Evolutionary conservation across 2,888 invertebrate species (phyloP).

Genomic region (Blastobasis adustella): DNA sequence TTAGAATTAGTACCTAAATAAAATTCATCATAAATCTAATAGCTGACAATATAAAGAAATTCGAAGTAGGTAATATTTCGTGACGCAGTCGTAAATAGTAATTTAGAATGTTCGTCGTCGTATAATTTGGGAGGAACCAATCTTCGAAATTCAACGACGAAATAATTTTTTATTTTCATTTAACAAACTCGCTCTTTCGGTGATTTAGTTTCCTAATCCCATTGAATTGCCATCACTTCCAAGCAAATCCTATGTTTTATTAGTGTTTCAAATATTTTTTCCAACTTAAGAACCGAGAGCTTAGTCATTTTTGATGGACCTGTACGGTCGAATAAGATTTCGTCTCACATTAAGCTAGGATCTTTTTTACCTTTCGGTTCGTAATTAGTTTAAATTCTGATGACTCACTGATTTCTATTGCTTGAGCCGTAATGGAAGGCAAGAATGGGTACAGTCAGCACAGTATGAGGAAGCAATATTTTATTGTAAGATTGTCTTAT

Average conservation of each 20-base stretch:
- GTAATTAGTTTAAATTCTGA: slow-evolving; percentile 73
- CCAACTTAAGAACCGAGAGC: slow-evolving; percentile 21
- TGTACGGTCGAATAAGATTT: slow-evolving; percentile 42
- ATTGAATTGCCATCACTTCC: slow-evolving; percentile 1
- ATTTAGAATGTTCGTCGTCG: slow-evolving; percentile 6
- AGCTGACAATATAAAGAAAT: neutral
- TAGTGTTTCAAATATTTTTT: neutral
- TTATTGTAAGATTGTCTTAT: neutral
- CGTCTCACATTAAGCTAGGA: slow-evolving; percentile 49
- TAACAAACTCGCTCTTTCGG: neutral
- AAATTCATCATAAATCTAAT: too few species aligned
- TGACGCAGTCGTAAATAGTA: slow-evolving; percentile 12
- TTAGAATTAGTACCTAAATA: too few species aligned
- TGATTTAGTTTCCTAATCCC: neutral
- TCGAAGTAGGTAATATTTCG: slow-evolving; percentile 1
- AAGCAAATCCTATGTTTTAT: slow-evolving; percentile 9
- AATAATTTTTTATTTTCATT: slow-evolving; percentile 9
- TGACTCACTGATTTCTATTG: slow-evolving; percentile 70
- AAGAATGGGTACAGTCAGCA: slow-evolving; percentile 19
- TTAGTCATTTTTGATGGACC: slow-evolving; percentile 50
- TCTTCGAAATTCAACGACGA: slow-evolving; percentile 9
- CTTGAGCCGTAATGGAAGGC: slow-evolving; percentile 42
- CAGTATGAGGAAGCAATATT: neutral
- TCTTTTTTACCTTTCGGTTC: slow-evolving; percentile 42
- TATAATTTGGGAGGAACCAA: slow-evolving; percentile 4